These are phyloP conservation scores for Eretmochelys imbricata DNA, from an alignment of 2,113 vertebrate genomes.

Conservation along the genomic window DNA sequence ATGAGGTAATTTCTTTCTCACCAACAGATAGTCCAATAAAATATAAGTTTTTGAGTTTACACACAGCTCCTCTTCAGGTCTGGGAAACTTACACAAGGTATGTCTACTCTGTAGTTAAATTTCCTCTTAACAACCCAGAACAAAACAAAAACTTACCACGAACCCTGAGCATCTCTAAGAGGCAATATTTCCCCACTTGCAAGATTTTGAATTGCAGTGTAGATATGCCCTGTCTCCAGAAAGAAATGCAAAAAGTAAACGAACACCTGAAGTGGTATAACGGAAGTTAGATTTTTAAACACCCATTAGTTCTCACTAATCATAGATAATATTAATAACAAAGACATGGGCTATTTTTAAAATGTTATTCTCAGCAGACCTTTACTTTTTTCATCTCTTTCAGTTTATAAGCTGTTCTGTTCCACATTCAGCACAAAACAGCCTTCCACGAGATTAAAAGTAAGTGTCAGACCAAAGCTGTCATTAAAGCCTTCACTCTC, in stretches of 20 bases:
- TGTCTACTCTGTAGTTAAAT: background rate
- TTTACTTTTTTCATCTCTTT: background rate
- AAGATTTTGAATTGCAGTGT: background rate
- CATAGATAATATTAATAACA: background rate
- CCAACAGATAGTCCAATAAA: too few relatives aligned
- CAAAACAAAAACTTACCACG: background rate
- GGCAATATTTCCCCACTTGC: background rate
- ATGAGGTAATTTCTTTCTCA: background rate
- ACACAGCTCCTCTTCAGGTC: background rate
- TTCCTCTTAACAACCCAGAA: background rate
- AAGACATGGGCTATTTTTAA: background rate
- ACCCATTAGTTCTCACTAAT: background rate
- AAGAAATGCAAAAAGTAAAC: background rate
- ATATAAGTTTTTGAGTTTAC: background rate
- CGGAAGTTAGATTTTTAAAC: background rate
- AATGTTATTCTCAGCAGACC: background rate
- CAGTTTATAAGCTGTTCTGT: background rate
- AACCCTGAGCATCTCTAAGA: background rate
- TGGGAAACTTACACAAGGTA: background rate
- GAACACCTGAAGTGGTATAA: background rate
- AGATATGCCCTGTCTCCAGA: background rate
- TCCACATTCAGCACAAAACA: background rate
- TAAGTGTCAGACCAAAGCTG: conserved; percentile 6
- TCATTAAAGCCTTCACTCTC: conserved; percentile 28
- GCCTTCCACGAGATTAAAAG: background rate